These are phyloP conservation scores for Taurulus bubalis DNA, from an alignment of 2,113 vertebrate species.

Conservation along the genomic window DNA sequence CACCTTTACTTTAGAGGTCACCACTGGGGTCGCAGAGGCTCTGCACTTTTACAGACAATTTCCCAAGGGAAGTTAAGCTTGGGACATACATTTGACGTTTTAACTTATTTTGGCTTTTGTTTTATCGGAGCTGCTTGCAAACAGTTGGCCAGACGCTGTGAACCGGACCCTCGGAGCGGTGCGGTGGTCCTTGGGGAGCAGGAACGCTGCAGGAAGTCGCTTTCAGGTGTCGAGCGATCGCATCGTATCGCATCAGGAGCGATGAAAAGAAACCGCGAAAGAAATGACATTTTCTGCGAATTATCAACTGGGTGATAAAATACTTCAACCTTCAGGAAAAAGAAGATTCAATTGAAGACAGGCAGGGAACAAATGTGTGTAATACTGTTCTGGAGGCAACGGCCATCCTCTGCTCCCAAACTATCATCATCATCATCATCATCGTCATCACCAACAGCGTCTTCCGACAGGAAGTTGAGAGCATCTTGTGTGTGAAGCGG, in stretches of 20 bases:
- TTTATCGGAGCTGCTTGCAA: too few relatives aligned
- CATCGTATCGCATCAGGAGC: not conserved
- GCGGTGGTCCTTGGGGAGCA: conserved; percentile 1
- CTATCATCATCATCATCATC: not conserved
- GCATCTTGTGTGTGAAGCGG: not conserved
- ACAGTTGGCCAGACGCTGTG: too few relatives aligned
- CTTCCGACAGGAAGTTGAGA: conserved; percentile 1
- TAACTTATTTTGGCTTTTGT: not conserved
- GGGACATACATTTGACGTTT: too few relatives aligned
- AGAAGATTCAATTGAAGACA: conserved; percentile 49
- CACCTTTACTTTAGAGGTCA: too few relatives aligned
- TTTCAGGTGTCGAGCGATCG: conserved; percentile 1
- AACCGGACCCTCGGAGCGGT: too few relatives aligned
- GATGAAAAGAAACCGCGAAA: conserved; percentile 33
- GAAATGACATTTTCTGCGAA: conserved; percentile 41
- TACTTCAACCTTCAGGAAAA: conserved; percentile 25
- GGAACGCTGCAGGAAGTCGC: conserved; percentile 13
- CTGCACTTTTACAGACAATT: too few relatives aligned
- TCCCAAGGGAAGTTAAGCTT: too few relatives aligned
- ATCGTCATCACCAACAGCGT: too few relatives aligned
- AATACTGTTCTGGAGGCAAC: conserved; percentile 26
- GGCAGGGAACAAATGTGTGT: conserved; percentile 46
- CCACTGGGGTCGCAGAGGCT: too few relatives aligned
- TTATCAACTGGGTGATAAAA: conserved; percentile 59
- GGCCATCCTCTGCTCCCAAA: conserved; percentile 18